Evolutionary conservation across 2,797 vertebrate species (phyloP), one percentile per base, ranked within the genome.

Genomic region (Falco biarmicus): DNA sequence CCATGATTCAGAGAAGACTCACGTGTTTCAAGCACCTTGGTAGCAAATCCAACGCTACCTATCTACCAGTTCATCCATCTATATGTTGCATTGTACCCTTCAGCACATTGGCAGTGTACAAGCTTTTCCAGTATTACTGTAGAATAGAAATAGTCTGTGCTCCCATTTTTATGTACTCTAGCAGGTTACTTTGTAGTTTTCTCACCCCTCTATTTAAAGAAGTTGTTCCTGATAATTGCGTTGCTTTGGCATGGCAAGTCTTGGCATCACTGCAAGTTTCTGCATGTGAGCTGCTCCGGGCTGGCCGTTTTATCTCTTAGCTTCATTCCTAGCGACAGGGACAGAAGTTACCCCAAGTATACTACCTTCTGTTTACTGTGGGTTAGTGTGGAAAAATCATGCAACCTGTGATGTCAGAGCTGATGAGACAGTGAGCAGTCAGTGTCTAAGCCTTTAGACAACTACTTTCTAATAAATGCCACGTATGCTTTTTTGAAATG

Each of bases 101-200:
- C 34, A 50, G 6, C 53, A 26, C 8, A 0, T 19, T 66, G n/a
- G 26, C 26, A 43, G 4, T 41, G 22, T 5, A 5, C 3, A 10
- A 13, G 1, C 20, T 71, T 82, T 60, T 31, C 70, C 25, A 41
- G 14, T 76, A 26, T 89, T 57, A 21, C 22, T 70, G 6, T 89
- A 47, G 48, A 77, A n/a, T 1, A 53, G 66, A 74, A 80, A 22
- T 71, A 63, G 15, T 60, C n/a, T 77, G 9, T 93, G 14, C 32
- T 93, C n/a, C 17, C 15, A 47, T 73, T 90, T 94, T 16, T 59
- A 9, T 37, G 48, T 56, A 53, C 25, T 83, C 13, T 10, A 66
- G 34, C 28, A 70, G 29, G 22, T 63, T 59, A 74, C 41, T 89
- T 20, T 82, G 22, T 78, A 25, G 17, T 63, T 95, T 86, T 16